These are phyloP conservation scores for Lasioglossum pauxillum DNA, from an alignment of 2,888 invertebrate species.

Conservation along the genomic window DNA sequence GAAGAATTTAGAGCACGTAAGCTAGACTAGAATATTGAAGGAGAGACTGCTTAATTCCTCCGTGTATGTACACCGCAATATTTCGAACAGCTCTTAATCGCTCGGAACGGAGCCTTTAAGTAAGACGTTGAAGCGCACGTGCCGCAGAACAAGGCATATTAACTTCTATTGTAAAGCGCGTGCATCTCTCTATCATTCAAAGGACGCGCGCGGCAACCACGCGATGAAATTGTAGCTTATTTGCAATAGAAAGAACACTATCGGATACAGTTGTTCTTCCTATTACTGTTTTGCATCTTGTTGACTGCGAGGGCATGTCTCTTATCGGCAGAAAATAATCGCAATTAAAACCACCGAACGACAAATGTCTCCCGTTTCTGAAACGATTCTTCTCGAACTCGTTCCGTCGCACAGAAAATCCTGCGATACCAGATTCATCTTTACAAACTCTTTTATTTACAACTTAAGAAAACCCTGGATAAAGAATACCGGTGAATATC, in stretches of 20 bases:
- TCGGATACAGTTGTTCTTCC: slow-evolving; percentile 9
- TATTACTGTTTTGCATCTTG: background rate
- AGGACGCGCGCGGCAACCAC: slow-evolving; percentile 8
- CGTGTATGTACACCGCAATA: slow-evolving; percentile 10
- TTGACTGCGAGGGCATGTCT: background rate
- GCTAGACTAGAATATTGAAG: background rate
- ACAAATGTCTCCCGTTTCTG: background rate
- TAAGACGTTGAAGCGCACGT: slow-evolving; percentile 42
- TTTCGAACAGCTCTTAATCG: slow-evolving; percentile 26
- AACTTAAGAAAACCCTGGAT: background rate
- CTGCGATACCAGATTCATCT: background rate
- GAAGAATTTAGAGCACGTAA: background rate
- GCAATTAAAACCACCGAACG: background rate
- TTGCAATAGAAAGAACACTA: slow-evolving; percentile 30
- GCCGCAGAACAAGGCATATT: slow-evolving; percentile 36
- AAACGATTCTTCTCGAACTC: background rate
- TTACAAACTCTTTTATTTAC: background rate
- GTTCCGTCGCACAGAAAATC: background rate
- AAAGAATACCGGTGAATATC: background rate
- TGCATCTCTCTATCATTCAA: slow-evolving; percentile 30
- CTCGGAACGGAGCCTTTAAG: slow-evolving; percentile 17
- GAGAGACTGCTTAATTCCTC: background rate
- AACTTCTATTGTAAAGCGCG: slow-evolving; percentile 34
- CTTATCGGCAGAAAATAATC: background rate
- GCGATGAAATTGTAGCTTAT: slow-evolving; percentile 35